These are phyloP conservation scores for Archegozetes longisetosus DNA, from an alignment of 1,140 invertebrate genomes.

Conservation along the genomic window DNA sequence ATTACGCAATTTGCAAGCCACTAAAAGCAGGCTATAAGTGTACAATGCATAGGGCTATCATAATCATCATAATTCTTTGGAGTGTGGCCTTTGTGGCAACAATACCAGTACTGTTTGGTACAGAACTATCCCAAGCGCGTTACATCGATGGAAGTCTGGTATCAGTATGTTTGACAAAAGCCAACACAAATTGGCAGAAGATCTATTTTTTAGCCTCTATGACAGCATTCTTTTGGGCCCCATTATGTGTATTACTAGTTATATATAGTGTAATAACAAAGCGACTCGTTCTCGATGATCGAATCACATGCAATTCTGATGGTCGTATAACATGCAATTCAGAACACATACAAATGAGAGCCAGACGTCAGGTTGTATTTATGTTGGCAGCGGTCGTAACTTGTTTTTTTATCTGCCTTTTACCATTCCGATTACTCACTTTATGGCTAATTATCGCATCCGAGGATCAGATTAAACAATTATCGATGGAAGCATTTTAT, in stretches of 20 bases:
- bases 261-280: constrained; percentile 66
- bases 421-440: constrained; percentile 68
- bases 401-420: constrained; percentile 74
- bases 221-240: constrained; percentile 66
- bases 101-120: constrained; percentile 31
- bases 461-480: constrained; percentile 31
- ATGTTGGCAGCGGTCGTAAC: constrained; percentile 77
- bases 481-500: constrained; percentile 64
- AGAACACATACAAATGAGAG: constrained; percentile 20
- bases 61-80: constrained; percentile 70
- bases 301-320: neutral
- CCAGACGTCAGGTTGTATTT: constrained; percentile 43
- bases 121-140: constrained; percentile 42
- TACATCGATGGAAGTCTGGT: constrained; percentile 50
- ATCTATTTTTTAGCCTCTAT: constrained; percentile 54
- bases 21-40: constrained; percentile 75
- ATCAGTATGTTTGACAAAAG: constrained; percentile 54
- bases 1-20: constrained; percentile 85
- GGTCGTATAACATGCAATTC: neutral
- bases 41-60: constrained; percentile 62
- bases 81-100: constrained; percentile 62
- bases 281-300: constrained; percentile 42
- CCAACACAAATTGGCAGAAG: constrained; percentile 49
- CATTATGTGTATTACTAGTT: constrained; percentile 55
- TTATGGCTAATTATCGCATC: constrained; percentile 54